Base-by-base conservation (phyloP, 2,888 invertebrate genomes). In the Glyphotaelius pellucidus region DNA sequence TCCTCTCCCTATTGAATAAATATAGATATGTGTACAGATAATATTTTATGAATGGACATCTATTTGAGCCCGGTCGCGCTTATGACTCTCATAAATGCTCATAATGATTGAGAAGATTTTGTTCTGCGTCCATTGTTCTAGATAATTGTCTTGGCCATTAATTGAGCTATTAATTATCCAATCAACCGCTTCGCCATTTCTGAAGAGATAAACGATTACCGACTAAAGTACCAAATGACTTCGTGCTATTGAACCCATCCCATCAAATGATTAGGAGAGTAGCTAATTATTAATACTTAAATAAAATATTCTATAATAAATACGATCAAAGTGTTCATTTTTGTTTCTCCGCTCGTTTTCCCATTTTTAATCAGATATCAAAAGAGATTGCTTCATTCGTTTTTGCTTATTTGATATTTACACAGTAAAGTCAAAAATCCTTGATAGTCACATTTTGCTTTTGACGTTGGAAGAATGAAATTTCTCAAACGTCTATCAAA, bases 61-160 rank as follows among this genome's bases (percentile, higher is more conserved):
- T 25, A 67, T 67, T 67, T 67, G 67, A 67, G 9, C 67, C 7
- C 67, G 67, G 67, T 67, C 67, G 67, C 9, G 67, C 52, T 52
- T 67, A 67, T 38, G 86, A 25, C 38, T 35, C 86, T 31, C 81
- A 32, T 15, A 32, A 81, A 81, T 30, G 47, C 30, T 47, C 30
- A 35, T 47, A 47, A 67, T n/a, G 30, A 42, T 30, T 19, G 38
- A n/a, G 38, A 86, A 47, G 86, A 38, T 86, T 30, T 47, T 86
- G 86, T 86, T 47, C 86, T 86, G 32, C 14, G 81, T 32, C 81
- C 32, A 81, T 81, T 81, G 81, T 81, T 81, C 81, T 81, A 32
- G 81, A 81, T 81, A 31, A 81, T 81, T 81, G 32, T 32, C 32
- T 81, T 7, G 4, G 31, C 81, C 81, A 81, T 81, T 81, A 81